Evolutionary conservation across 2,888 invertebrate species (phyloP).

Genomic region (Caenorhabditis auriculariae): DNA sequence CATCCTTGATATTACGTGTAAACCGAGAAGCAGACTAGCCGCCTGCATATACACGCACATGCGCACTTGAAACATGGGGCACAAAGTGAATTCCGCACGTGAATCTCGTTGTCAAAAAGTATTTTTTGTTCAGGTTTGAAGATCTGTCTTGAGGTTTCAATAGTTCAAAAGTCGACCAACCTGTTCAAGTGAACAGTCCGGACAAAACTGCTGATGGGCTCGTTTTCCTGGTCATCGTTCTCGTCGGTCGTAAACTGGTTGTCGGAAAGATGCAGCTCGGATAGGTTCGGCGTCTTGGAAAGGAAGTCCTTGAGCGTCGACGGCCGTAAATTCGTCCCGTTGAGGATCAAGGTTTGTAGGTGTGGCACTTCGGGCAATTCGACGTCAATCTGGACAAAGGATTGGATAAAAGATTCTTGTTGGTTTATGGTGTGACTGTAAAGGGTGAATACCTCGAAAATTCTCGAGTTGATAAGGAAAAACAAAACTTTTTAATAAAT

Average conservation of each 20-base stretch:
- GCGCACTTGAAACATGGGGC: too few species aligned
- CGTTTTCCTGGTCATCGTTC: slow-evolving; percentile 20
- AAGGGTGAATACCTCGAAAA: neutral
- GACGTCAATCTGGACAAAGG: slow-evolving; percentile 27
- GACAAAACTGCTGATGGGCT: slow-evolving; percentile 26
- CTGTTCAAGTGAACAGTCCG: slow-evolving; percentile 36
- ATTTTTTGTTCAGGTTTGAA: too few species aligned
- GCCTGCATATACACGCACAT: too few species aligned
- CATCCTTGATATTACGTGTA: too few species aligned
- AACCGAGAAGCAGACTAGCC: too few species aligned
- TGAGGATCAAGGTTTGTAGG: slow-evolving; percentile 43
- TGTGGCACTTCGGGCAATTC: slow-evolving; percentile 28
- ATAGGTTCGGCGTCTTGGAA: slow-evolving; percentile 31
- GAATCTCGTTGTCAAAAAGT: too few species aligned
- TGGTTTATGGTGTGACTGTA: neutral
- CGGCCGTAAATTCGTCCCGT: slow-evolving; percentile 46
- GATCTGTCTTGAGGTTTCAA: too few species aligned
- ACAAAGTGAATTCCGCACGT: too few species aligned
- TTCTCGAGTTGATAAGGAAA: too few species aligned
- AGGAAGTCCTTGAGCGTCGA: slow-evolving; percentile 31
- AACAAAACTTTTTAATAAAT: too few species aligned
- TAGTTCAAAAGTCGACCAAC: too few species aligned
- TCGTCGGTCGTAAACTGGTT: slow-evolving; percentile 33
- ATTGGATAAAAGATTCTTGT: neutral
- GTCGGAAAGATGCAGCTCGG: slow-evolving; percentile 48